phyloP scores from a whole-genome alignment of 2,113 vertebrate species.

The Bos javanicus region DNA sequence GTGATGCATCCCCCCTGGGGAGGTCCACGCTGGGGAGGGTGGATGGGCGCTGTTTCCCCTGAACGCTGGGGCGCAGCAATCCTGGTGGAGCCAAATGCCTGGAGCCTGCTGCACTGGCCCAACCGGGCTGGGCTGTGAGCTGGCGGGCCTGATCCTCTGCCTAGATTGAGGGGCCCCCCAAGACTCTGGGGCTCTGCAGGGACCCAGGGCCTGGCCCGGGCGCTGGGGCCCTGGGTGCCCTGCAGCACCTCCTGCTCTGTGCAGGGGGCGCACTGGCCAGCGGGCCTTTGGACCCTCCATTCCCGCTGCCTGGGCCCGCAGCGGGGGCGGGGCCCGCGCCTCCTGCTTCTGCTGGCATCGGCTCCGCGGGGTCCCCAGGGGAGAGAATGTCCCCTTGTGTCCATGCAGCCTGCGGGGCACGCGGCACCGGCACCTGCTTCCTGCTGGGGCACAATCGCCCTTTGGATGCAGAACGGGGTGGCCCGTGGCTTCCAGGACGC shows the following conservation, averaged over 20 bases:
- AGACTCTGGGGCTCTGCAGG: background rate
- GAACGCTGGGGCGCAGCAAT: accelerated
- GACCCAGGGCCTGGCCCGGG: background rate
- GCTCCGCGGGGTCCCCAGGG: background rate
- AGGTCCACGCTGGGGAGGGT: background rate
- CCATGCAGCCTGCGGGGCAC: background rate
- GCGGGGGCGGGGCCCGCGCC: no score
- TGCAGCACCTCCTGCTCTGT: background rate
- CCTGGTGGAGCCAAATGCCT: background rate
- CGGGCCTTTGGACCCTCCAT: background rate
- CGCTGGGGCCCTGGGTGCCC: no score
- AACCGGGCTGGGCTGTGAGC: no score
- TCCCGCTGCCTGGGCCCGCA: no score
- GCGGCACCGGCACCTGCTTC: constrained; percentile 6
- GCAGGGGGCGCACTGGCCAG: background rate
- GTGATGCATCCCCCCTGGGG: background rate
- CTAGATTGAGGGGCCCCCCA: accelerated
- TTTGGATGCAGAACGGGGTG: background rate
- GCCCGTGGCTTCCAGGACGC: background rate
- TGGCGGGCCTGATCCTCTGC: no score
- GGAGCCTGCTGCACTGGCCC: background rate
- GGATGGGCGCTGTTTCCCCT: background rate
- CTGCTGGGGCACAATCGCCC: background rate
- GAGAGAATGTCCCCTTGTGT: constrained; percentile 55
- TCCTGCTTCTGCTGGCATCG: background rate